A percentile compares a stretch with the other conserved stretches of the same genome.
phyloP scores from a whole-genome alignment of 92 coral and sea anemone species.

The Siderastrea radians region DNA sequence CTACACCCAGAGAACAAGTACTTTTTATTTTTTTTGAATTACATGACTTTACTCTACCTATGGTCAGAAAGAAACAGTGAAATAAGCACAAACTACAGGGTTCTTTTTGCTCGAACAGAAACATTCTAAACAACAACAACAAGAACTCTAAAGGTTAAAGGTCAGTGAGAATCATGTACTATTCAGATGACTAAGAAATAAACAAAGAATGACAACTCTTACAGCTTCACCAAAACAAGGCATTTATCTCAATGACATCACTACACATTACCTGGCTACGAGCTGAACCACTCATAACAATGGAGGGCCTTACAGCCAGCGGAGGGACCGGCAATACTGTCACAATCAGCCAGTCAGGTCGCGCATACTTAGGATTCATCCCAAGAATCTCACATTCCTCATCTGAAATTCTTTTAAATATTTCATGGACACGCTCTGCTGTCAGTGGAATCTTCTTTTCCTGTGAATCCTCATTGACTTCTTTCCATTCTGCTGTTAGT shows the following conservation, averaged over 20 bases:
- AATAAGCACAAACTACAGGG: too few species aligned
- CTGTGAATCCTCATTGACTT: conserved; percentile 96
- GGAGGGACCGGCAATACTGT: conserved; percentile 99
- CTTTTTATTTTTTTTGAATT: too few species aligned
- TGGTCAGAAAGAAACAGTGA: too few species aligned
- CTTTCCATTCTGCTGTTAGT: conserved; percentile 99
- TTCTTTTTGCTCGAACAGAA: too few species aligned
- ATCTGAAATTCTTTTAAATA: conserved; percentile 96
- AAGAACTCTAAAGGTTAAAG: not conserved
- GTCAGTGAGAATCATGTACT: not conserved
- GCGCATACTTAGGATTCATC: conserved; percentile 86
- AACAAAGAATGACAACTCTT: not conserved
- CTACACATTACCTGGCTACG: conserved; percentile 90
- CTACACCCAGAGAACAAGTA: too few species aligned
- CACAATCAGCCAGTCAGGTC: conserved; percentile 99
- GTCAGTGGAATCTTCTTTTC: conserved; percentile 97
- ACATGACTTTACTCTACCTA: too few species aligned
- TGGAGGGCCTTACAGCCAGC: conserved; percentile 97
- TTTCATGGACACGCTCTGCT: conserved; percentile 98
- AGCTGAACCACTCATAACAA: conserved; percentile 97
- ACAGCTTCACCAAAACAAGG: not conserved
- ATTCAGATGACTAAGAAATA: not conserved
- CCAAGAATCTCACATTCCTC: conserved; percentile 98
- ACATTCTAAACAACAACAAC: too few species aligned
- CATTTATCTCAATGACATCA: not conserved